A percentile compares a stretch with the other conserved stretches of the same genome.
Evolutionary conservation across 2,797 vertebrate genomes (phyloP).

Genomic region (Crenuchus spilurus): DNA sequence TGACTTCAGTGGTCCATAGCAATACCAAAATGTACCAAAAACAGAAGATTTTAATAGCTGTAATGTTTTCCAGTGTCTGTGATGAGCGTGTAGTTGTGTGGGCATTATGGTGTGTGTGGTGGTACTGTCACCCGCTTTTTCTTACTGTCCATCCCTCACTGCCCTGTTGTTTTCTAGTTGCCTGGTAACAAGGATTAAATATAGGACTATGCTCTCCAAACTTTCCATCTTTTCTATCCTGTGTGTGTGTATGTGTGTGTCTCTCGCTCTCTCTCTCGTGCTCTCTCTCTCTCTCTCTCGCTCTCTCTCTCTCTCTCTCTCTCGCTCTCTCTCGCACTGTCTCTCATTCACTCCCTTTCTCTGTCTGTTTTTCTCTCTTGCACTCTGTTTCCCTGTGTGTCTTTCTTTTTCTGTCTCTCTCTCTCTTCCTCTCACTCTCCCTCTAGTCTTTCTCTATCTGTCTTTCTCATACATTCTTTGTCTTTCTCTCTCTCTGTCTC

Average conservation of each 20-base stretch:
- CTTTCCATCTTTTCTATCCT: slow-evolving; percentile 80
- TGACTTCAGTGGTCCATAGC: no score
- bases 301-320: not conserved
- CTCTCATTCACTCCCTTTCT: not conserved
- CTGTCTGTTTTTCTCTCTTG: not conserved
- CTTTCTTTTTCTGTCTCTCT: not conserved
- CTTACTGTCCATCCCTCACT: slow-evolving; percentile 64
- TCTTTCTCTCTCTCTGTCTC: not conserved
- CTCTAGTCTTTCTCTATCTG: slow-evolving; percentile 47
- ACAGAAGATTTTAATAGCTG: no score
- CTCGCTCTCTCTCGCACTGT: not conserved
- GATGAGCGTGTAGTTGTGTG: slow-evolving; percentile 17
- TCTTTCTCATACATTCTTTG: slow-evolving; percentile 6
- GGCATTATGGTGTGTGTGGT: slow-evolving; percentile 29
- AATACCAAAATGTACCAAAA: no score
- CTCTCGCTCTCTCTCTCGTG: slow-evolving; percentile 45
- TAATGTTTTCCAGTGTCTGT: no score
- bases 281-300: slow-evolving; percentile 10
- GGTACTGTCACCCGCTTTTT: slow-evolving; percentile 61
- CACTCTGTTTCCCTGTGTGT: no score
- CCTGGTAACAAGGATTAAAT: slow-evolving; percentile 80
- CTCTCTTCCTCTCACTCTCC: not conserved
- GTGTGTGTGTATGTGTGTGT: slow-evolving; percentile 50
- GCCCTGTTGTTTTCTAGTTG: slow-evolving; percentile 73
- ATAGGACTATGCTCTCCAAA: slow-evolving; percentile 77